Conservation (phyloP, 2,113 vertebrate species). For the Peromyscus maniculatus region DNA sequence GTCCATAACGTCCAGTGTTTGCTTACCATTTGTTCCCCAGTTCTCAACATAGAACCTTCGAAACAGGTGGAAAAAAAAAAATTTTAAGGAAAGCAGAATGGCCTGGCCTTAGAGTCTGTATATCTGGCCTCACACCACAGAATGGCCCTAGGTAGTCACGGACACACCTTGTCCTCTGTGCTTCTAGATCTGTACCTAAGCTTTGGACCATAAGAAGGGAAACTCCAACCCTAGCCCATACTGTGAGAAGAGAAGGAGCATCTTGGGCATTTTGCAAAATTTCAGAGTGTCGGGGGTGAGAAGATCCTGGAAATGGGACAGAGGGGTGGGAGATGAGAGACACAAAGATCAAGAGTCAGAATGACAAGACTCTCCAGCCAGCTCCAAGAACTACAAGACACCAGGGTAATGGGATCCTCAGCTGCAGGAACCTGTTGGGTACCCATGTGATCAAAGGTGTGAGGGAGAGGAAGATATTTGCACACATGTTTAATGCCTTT, state of each 20-base stretch:
- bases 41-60: background rate
- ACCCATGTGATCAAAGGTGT: background rate
- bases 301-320: background rate
- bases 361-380: background rate
- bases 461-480: background rate
- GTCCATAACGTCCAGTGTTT: fast-evolving
- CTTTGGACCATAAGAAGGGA: background rate
- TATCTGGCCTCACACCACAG: background rate
- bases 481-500: background rate
- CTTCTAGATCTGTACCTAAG: background rate
- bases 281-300: background rate
- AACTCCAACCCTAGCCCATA: no score
- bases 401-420: no score
- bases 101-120: background rate
- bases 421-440: background rate
- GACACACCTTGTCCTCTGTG: background rate
- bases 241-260: background rate
- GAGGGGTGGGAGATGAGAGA: background rate
- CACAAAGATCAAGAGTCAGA: background rate
- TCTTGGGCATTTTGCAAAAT: background rate
- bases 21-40: fast-evolving
- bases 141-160: no score
- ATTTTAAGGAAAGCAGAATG: background rate
- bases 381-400: background rate
- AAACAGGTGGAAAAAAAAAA: background rate